These are phyloP conservation scores for Hybognathus amarus DNA, from an alignment of 2,797 vertebrate species.

Conservation along the genomic window DNA sequence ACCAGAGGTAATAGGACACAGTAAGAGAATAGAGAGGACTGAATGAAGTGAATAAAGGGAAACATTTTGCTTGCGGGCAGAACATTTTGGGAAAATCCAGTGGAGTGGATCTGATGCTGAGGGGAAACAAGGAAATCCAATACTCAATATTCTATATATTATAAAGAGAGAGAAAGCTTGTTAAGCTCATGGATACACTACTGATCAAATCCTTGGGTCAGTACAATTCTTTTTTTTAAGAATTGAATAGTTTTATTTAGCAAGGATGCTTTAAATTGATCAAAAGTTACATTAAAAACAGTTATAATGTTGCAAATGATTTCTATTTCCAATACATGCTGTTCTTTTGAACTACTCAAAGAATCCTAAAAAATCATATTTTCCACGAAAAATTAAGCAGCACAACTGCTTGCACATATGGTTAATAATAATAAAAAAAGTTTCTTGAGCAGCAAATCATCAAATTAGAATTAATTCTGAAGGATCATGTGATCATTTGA, in stretches of 20 bases:
- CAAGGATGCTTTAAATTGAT: not conserved
- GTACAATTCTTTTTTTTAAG: not conserved
- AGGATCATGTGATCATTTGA: no score
- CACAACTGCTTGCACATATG: no score
- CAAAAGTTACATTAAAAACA: not conserved
- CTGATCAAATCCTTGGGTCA: no score
- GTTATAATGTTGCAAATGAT: not conserved
- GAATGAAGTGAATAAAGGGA: conserved; percentile 37
- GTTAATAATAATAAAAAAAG: no score
- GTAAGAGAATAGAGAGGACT: conserved; percentile 31
- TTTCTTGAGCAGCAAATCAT: no score
- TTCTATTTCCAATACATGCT: not conserved
- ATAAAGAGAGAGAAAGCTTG: not conserved
- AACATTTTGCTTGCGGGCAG: conserved; percentile 28
- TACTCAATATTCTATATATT: not conserved
- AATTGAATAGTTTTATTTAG: not conserved
- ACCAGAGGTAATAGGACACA: conserved; percentile 20
- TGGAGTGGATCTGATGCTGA: conserved; percentile 21
- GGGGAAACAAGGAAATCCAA: not conserved
- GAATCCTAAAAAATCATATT: not conserved
- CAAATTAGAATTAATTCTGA: no score
- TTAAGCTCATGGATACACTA: not conserved
- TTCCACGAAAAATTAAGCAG: no score
- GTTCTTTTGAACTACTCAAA: not conserved
- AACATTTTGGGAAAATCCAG: not conserved